Evolutionary conservation across 2,797 vertebrate genomes (phyloP).

Genomic region (Selene dorsalis): DNA sequence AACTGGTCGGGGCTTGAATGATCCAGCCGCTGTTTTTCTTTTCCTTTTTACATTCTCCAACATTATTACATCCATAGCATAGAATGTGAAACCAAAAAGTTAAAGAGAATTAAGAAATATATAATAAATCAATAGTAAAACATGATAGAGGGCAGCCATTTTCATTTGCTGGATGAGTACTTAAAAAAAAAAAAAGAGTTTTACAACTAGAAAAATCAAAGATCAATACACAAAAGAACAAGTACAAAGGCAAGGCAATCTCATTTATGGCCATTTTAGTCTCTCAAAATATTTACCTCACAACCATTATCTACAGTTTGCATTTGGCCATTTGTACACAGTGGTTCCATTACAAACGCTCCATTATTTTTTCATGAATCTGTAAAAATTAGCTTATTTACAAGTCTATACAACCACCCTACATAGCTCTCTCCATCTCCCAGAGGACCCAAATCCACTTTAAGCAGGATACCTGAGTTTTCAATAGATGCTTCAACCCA

Average conservation of each 20-base stretch:
- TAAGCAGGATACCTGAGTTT: slow-evolving; percentile 96
- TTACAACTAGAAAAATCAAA: slow-evolving; percentile 73
- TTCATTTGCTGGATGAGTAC: slow-evolving; percentile 78
- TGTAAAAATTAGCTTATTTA: slow-evolving; percentile 93
- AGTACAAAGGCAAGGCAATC: slow-evolving; percentile 91
- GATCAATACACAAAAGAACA: slow-evolving; percentile 81
- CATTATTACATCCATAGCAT: slow-evolving; percentile 67
- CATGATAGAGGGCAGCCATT: slow-evolving; percentile 73
- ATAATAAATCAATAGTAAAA: slow-evolving; percentile 68
- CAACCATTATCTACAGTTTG: slow-evolving; percentile 91
- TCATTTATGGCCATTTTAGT: slow-evolving; percentile 87
- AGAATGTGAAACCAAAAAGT: slow-evolving; percentile 56
- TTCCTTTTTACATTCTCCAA: slow-evolving; percentile 65
- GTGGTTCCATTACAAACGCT: slow-evolving; percentile 86
- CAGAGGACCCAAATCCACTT: slow-evolving; percentile 83
- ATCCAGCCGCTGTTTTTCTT: slow-evolving; percentile 55
- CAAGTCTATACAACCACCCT: slow-evolving; percentile 90
- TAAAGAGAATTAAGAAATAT: slow-evolving; percentile 72
- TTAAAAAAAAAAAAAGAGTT: slow-evolving; percentile 50
- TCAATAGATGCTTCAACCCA: slow-evolving; percentile 84
- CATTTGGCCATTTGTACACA: slow-evolving; percentile 91
- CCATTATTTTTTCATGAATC: slow-evolving; percentile 78
- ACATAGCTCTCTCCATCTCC: slow-evolving; percentile 83
- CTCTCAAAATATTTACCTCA: slow-evolving; percentile 88
- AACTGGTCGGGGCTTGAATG: slow-evolving; percentile 63